Conservation (phyloP, 2,888 invertebrate genomes). For the Zygaena filipendulae region DNA sequence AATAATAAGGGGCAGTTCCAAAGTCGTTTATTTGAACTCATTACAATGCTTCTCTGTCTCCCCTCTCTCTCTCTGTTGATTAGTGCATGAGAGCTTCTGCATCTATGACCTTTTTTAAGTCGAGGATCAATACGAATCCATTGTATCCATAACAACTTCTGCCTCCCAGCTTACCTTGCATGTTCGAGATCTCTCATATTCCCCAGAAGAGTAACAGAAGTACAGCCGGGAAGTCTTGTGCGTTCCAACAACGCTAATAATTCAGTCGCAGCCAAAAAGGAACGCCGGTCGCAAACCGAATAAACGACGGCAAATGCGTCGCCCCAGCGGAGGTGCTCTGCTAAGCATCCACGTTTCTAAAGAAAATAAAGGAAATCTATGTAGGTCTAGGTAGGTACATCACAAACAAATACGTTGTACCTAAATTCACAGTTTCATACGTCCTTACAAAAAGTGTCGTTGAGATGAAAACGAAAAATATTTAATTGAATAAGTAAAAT, state of each 20-base stretch:
- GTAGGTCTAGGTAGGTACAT: constrained; percentile 3
- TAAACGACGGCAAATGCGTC: constrained; percentile 86
- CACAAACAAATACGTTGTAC: neutral
- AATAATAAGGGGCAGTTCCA: too few relatives aligned
- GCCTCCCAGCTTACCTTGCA: constrained; percentile 71
- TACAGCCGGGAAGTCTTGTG: constrained; percentile 78
- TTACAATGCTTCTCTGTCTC: too few relatives aligned
- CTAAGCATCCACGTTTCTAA: constrained; percentile 78
- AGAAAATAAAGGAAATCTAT: constrained; percentile 19
- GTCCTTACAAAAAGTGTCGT: too few relatives aligned
- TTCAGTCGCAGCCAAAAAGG: constrained; percentile 80
- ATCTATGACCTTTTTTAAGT: too few relatives aligned
- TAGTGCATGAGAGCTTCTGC: too few relatives aligned
- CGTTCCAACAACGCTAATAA: constrained; percentile 76
- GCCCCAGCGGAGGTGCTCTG: constrained; percentile 84
- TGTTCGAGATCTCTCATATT: constrained; percentile 86
- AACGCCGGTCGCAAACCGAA: constrained; percentile 80
- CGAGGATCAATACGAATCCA: too few relatives aligned
- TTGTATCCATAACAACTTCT: too few relatives aligned
- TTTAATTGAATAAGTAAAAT: too few relatives aligned
- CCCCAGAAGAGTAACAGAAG: constrained; percentile 80
- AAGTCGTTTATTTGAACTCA: too few relatives aligned
- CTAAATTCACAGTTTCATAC: too few relatives aligned
- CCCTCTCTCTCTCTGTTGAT: too few relatives aligned
- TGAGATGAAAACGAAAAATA: too few relatives aligned